Evolutionary conservation across 2,113 vertebrate genomes (phyloP), one percentile per base, ranked within the genome.

Genomic region (Hypanus sabinus): DNA sequence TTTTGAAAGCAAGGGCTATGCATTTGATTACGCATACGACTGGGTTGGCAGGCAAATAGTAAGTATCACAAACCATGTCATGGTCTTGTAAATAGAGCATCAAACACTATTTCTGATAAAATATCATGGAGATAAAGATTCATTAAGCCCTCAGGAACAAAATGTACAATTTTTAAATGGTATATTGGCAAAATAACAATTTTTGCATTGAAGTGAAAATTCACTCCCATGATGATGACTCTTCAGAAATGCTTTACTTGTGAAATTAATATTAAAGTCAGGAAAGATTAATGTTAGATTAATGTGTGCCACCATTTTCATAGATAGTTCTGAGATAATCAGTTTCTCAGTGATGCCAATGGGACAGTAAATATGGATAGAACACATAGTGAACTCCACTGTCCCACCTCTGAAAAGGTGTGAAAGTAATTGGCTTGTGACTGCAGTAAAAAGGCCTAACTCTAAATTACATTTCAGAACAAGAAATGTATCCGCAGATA

Each of bases 21-120:
- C 98, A 71, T 99, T 99, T 92, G 99, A 99, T 96, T 99, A 98
- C 20, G 98, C 97, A 68, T 99, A 99, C 12, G 99, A 99, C 96
- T 99, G 99, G 99, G 98, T 99, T 0, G 98, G 99, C 96, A 98
- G 98, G 95, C 98, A 98, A 96, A 99, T 99, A 94, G 99, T 99
- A 96, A 99, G 99, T 98, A 57, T 22, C 65, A 18, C 30, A 30
- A 24, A 0, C 12, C 24, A 14, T 65, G 2, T 20, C 62, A 90
- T 33, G 11, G 27, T n/a, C 27, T 46, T 85, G 9, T 57, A 14
- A 87, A 33, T 57, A 0, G 46, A 77, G 38, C 16, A 20, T 62
- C 3, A 57, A 33, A 18, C 12, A 46, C 24, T 30, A 7, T 76
- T 77, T 71, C 18, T 36, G 77, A 71, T 68, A 68, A 24, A 22